Evolutionary conservation across 2,113 vertebrate species (phyloP).

Genomic region (Siniperca chuatsi): DNA sequence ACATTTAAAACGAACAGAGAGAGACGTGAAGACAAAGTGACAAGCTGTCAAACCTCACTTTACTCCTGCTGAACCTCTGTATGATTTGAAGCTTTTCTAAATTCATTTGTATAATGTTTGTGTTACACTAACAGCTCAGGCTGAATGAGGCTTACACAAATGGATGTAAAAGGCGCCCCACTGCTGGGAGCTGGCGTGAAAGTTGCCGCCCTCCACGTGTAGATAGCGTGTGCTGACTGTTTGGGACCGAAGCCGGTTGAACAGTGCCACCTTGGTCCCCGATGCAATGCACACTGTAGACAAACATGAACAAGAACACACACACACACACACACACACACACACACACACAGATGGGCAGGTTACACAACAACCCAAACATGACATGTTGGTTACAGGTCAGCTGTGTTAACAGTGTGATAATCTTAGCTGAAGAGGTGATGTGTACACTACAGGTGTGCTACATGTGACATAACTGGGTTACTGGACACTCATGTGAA

Average conservation of each 20-base stretch:
- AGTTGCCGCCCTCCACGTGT: constrained; percentile 99
- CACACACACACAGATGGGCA: not conserved
- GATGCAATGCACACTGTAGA: constrained; percentile 98
- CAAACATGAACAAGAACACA: not conserved
- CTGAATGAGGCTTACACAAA: constrained; percentile 88
- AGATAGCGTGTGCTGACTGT: constrained; percentile 99
- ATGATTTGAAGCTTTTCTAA: not conserved
- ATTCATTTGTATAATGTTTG: not conserved
- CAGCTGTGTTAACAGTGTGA: constrained; percentile 3
- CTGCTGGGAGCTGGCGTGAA: constrained; percentile 99
- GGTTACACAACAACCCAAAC: constrained; percentile 19
- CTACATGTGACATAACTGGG: constrained; percentile 5
- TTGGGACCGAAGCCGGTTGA: constrained; percentile 98
- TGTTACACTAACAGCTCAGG: not conserved
- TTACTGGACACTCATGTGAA: not conserved
- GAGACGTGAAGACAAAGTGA: not conserved
- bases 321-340: not conserved
- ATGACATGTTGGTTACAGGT: not conserved
- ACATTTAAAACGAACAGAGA: not conserved
- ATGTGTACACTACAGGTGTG: not conserved
- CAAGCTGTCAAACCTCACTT: constrained; percentile 11
- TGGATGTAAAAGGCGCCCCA: constrained; percentile 99
- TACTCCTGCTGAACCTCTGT: not conserved
- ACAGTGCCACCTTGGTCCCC: constrained; percentile 99
- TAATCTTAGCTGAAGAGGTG: not conserved